Evolutionary conservation across 2,797 vertebrate genomes (phyloP).

Genomic region (Limosa lapponica): DNA sequence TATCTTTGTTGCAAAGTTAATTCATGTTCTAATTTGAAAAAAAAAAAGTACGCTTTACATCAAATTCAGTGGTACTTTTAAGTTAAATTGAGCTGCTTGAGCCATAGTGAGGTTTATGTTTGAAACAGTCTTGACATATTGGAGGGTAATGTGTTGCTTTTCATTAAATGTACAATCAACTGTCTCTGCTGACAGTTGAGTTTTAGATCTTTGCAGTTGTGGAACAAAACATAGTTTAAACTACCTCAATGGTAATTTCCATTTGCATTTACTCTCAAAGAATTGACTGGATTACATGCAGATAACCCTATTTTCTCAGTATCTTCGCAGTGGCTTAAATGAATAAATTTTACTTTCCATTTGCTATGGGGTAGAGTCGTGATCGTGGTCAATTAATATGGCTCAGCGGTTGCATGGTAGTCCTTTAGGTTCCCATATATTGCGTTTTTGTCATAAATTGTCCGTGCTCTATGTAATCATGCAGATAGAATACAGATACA

Average conservation of each 20-base stretch:
- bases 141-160: not conserved
- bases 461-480: not conserved
- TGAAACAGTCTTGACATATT: not conserved
- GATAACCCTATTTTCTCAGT: not conserved
- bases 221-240: not conserved
- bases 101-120: not conserved
- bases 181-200: not conserved
- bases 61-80: not conserved
- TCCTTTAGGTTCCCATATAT: not conserved
- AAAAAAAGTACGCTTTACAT: fast-evolving
- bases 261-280: not conserved
- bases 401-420: not conserved
- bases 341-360: not conserved
- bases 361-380: not conserved
- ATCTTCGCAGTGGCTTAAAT: not conserved
- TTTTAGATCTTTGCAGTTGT: not conserved
- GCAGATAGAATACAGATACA: not conserved
- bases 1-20: not conserved
- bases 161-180: not conserved
- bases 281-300: not conserved
- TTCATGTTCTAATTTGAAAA: not conserved
- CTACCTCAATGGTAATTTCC: not conserved
- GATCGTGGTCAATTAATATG: not conserved
- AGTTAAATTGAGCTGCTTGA: not conserved
- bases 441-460: not conserved